A percentile compares a stretch with the other conserved stretches of the same genome.
Evolutionary conservation across 2,888 invertebrate species (phyloP).

Genomic region (Bruchidius siliquastri): DNA sequence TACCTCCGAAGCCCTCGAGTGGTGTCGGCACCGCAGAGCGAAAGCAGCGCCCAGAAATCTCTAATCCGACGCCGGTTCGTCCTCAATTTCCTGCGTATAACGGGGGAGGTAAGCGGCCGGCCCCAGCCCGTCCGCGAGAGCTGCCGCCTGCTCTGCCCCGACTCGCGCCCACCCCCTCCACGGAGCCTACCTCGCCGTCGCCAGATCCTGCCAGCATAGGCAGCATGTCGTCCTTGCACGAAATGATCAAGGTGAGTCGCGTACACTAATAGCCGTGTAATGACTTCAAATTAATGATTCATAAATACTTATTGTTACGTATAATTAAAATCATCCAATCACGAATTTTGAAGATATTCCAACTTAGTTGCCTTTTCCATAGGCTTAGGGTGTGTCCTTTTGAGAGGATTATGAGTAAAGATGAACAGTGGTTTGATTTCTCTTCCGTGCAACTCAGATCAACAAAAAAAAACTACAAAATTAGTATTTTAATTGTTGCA

Average conservation of each 20-base stretch:
- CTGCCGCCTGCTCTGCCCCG: conserved; percentile 58
- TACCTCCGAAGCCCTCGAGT: conserved; percentile 44
- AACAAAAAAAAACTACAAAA: too few relatives aligned
- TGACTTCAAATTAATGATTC: too few relatives aligned
- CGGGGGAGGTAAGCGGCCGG: conserved; percentile 49
- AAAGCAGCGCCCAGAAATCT: conserved; percentile 42
- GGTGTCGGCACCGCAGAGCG: conserved; percentile 40
- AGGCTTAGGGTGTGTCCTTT: too few relatives aligned
- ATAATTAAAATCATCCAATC: too few relatives aligned
- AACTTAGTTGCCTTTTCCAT: too few relatives aligned
- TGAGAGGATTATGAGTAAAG: too few relatives aligned
- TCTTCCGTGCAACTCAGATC: too few relatives aligned
- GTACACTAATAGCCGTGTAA: too few relatives aligned
- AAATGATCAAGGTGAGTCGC: conserved; percentile 60
- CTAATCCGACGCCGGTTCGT: conserved; percentile 45
- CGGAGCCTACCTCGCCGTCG: conserved; percentile 41
- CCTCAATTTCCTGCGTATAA: conserved; percentile 50
- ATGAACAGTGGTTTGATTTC: too few relatives aligned
- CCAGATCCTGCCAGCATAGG: conserved; percentile 64
- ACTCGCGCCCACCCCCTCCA: conserved; percentile 47
- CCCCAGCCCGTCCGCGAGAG: conserved; percentile 56
- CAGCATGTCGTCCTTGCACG: conserved; percentile 73
- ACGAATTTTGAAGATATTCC: too few relatives aligned
- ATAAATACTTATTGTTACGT: too few relatives aligned
- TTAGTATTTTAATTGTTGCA: too few relatives aligned